Conservation (phyloP, 2,113 vertebrate genomes). For the Trogon surrucura region DNA sequence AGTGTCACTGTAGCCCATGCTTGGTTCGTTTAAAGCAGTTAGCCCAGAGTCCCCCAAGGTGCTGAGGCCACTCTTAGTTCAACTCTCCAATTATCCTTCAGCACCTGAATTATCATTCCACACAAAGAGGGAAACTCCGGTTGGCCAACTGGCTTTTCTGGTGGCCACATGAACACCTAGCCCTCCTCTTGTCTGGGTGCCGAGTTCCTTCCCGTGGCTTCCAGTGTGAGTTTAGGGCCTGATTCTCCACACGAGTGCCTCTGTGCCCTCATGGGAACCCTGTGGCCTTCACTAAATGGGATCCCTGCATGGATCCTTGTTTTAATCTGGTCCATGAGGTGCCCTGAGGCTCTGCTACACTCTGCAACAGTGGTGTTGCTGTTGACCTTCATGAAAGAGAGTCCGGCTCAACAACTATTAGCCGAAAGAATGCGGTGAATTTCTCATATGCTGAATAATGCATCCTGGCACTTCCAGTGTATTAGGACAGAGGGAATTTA, state of each 20-base stretch:
- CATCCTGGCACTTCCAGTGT: neutral
- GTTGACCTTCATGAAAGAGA: conserved; percentile 7
- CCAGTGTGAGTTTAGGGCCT: neutral
- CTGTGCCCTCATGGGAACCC: neutral
- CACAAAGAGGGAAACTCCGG: neutral
- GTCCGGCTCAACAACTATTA: neutral
- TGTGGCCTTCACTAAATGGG: neutral
- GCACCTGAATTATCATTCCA: neutral
- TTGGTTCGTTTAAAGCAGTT: accelerated
- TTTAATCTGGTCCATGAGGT: neutral
- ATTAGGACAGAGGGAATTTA: neutral
- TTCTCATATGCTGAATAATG: conserved; percentile 46
- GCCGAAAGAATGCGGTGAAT: neutral
- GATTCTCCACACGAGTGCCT: neutral
- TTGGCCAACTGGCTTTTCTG: conserved; percentile 29
- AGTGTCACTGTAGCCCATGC: accelerated
- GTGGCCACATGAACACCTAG: neutral
- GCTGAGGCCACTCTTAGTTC: neutral
- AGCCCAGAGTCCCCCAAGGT: neutral
- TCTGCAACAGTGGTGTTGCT: neutral
- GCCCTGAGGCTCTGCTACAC: neutral
- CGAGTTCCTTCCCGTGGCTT: neutral
- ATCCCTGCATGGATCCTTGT: neutral
- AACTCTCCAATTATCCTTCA: neutral
- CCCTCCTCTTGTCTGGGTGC: neutral